Conservation (phyloP, 2,888 invertebrate species). For the Neoitamus cyanurus region DNA sequence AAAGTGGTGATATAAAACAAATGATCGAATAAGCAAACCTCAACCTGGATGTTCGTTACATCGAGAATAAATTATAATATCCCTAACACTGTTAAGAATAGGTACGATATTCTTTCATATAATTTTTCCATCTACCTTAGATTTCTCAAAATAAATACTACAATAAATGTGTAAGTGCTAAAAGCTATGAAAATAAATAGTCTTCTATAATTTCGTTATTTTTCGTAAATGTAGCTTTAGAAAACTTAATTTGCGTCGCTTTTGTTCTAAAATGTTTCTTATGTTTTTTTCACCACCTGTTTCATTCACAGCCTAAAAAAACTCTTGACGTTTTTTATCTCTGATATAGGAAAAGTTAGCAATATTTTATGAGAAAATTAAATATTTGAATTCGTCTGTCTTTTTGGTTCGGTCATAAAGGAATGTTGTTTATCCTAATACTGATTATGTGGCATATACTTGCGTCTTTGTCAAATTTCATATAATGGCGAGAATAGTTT, state of each 20-base stretch:
- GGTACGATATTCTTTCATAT: background rate
- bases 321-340: constrained; percentile 9
- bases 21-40: constrained; percentile 39
- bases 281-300: background rate
- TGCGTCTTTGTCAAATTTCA: background rate
- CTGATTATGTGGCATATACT: background rate
- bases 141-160: constrained; percentile 15
- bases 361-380: background rate
- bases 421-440: background rate
- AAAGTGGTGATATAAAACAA: constrained; percentile 30
- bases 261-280: background rate
- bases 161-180: constrained; percentile 13
- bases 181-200: constrained; percentile 35
- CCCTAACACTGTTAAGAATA: background rate
- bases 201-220: background rate
- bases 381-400: constrained; percentile 7
- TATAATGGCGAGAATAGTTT: background rate
- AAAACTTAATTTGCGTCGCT: background rate
- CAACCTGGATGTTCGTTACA: constrained; percentile 2
- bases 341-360: background rate
- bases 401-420: constrained; percentile 20
- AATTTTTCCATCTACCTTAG: background rate
- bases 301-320: constrained; percentile 47
- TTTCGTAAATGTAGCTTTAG: background rate
- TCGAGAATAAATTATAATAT: constrained; percentile 18